A percentile compares a stretch with the other conserved stretches of the same genome.
Evolutionary conservation across 2,888 invertebrate species (phyloP).

Genomic region (Plutella xylostella): DNA sequence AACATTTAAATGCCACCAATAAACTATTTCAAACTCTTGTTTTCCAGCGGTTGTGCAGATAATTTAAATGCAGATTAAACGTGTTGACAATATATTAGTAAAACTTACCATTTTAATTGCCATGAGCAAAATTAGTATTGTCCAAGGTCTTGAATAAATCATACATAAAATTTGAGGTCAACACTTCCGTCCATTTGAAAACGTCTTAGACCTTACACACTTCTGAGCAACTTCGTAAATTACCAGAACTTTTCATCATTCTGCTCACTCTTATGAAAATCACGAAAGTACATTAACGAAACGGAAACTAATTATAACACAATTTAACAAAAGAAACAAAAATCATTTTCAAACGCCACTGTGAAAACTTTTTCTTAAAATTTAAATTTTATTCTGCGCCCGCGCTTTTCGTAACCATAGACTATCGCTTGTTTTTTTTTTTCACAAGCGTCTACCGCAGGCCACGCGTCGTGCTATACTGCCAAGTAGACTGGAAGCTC

Average conservation of each 20-base stretch:
- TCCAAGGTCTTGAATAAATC: constrained; percentile 67
- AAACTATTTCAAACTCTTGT: too few species aligned
- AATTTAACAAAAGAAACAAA: neutral
- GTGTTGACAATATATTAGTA: too few species aligned
- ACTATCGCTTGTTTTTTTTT: constrained; percentile 18
- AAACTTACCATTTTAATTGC: constrained; percentile 64
- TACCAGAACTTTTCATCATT: constrained; percentile 15
- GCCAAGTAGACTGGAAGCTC: constrained; percentile 21
- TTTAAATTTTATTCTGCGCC: neutral
- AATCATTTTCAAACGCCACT: neutral
- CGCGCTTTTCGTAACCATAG: neutral
- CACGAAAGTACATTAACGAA: constrained; percentile 1
- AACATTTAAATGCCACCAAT: too few species aligned
- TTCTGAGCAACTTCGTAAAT: constrained; percentile 28
- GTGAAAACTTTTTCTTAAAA: neutral
- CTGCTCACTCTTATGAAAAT: constrained; percentile 10
- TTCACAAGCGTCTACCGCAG: constrained; percentile 35
- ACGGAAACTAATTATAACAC: neutral
- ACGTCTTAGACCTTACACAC: constrained; percentile 29
- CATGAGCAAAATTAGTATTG: constrained; percentile 61
- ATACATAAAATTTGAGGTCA: constrained; percentile 62
- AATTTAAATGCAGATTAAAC: too few species aligned
- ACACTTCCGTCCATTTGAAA: constrained; percentile 56
- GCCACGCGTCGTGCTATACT: constrained; percentile 35
- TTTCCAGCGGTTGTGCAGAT: too few species aligned